A percentile compares a stretch with the other conserved stretches of the same genome.
These are phyloP conservation scores for Parochlus steinenii DNA, from an alignment of 2,888 invertebrate species.

Conservation along the genomic window DNA sequence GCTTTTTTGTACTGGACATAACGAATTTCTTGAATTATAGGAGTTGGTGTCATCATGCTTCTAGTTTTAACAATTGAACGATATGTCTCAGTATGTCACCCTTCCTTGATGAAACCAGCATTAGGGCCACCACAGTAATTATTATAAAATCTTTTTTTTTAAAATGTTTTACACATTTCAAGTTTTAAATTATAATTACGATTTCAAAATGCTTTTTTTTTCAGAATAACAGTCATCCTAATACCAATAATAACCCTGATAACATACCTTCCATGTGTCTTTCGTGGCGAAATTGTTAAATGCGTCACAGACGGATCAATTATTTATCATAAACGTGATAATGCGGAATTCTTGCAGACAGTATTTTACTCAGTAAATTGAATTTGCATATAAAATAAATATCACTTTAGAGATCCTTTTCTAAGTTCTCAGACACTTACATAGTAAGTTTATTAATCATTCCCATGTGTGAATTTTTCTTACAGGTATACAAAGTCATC, in stretches of 20 bases:
- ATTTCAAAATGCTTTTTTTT: slow-evolving; percentile 4
- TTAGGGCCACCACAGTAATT: slow-evolving; percentile 41
- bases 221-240: slow-evolving; percentile 39
- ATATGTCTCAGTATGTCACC: slow-evolving; percentile 58
- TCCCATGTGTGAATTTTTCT: slow-evolving; percentile 14
- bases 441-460: background rate
- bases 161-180: slow-evolving; percentile 1
- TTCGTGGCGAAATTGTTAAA: slow-evolving; percentile 40
- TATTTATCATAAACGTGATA: slow-evolving; percentile 40
- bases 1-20: too few relatives aligned
- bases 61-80: slow-evolving; percentile 55
- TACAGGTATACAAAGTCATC: slow-evolving; percentile 40
- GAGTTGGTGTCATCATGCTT: slow-evolving; percentile 62
- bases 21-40: slow-evolving; percentile 22
- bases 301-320: slow-evolving; percentile 36
- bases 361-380: slow-evolving; percentile 35
- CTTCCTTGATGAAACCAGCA: slow-evolving; percentile 46
- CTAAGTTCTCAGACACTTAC: background rate
- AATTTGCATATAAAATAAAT: background rate
- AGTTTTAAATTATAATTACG: background rate
- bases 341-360: slow-evolving; percentile 33
- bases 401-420: slow-evolving; percentile 1
- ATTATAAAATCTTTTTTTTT: slow-evolving; percentile 7
- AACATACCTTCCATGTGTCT: slow-evolving; percentile 50
- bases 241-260: slow-evolving; percentile 47